Conservation (phyloP, 2,113 vertebrate species). For the Passerina amoena region DNA sequence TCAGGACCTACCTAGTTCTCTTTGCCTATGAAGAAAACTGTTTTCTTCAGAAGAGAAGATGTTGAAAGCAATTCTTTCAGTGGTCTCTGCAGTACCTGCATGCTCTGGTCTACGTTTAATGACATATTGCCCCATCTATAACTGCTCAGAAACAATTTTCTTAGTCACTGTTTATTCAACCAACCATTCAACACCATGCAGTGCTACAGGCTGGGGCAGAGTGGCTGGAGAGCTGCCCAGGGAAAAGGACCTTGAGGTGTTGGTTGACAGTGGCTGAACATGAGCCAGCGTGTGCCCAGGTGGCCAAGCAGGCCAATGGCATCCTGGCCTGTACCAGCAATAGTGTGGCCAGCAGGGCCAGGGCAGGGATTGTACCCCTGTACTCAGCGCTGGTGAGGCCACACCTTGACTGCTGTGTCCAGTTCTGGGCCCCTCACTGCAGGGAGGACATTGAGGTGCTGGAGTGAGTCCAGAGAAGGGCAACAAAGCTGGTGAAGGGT, state of each 20-base stretch:
- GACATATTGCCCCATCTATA: not conserved
- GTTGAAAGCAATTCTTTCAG: not conserved
- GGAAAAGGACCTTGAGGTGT: not conserved
- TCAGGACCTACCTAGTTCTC: not conserved
- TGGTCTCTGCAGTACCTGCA: not conserved
- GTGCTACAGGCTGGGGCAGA: not conserved
- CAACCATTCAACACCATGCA: not conserved
- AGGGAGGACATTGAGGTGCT: not conserved
- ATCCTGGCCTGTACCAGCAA: not conserved
- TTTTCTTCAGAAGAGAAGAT: not conserved
- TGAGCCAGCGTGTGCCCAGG: not conserved
- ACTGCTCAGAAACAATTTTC: not conserved
- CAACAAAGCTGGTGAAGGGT: rapidly evolving
- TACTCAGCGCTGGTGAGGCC: rapidly evolving
- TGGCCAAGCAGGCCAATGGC: not conserved
- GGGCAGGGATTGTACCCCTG: not conserved
- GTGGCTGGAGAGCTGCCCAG: not conserved
- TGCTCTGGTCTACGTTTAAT: not conserved
- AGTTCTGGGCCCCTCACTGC: not conserved
- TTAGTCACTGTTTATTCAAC: not conserved
- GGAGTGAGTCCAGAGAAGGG: not conserved
- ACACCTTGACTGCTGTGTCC: rapidly evolving
- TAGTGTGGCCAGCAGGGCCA: not conserved
- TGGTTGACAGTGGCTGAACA: not conserved
- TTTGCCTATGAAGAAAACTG: not conserved